Evolutionary conservation across 2,113 vertebrate species (phyloP).

Genomic region (Alectura lathami): DNA sequence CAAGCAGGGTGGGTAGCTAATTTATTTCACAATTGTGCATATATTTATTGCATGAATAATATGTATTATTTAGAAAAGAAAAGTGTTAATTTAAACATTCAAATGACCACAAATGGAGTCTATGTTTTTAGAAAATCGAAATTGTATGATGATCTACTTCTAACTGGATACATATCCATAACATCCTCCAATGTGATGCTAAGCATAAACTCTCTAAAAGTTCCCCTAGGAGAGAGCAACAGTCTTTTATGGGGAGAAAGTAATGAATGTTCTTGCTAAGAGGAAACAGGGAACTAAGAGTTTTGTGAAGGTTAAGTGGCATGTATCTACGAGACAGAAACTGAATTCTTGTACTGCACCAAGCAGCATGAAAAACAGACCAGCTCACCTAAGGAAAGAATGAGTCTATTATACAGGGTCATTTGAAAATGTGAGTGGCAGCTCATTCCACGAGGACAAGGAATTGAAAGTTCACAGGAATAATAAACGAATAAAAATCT

Average conservation of each 20-base stretch:
- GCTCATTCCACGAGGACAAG: slow-evolving; percentile 13
- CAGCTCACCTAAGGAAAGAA: slow-evolving; percentile 35
- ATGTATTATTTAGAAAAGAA: background rate
- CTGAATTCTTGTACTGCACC: background rate
- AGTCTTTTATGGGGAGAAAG: background rate
- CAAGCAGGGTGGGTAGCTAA: background rate
- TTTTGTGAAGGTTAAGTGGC: slow-evolving; percentile 26
- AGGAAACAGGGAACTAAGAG: background rate
- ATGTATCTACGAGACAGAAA: slow-evolving; percentile 11
- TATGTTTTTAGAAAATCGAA: background rate
- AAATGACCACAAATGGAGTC: background rate
- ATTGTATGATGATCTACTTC: background rate
- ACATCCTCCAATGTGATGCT: background rate
- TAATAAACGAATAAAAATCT: slow-evolving; percentile 58
- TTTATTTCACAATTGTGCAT: slow-evolving; percentile 6
- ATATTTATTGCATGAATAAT: slow-evolving; percentile 12
- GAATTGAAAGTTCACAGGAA: slow-evolving; percentile 43
- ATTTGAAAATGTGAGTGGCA: slow-evolving; percentile 38
- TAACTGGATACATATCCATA: background rate
- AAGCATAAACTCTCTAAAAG: background rate
- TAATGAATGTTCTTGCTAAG: slow-evolving; percentile 16
- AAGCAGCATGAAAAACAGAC: slow-evolving; percentile 9
- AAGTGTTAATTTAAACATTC: background rate
- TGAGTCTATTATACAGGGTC: background rate
- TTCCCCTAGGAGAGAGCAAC: background rate